Percentiles rank a stretch among this genome's conserved stretches.
phyloP scores from a whole-genome alignment of 1,140 invertebrate genomes.

The Dufourea novaeangliae region DNA sequence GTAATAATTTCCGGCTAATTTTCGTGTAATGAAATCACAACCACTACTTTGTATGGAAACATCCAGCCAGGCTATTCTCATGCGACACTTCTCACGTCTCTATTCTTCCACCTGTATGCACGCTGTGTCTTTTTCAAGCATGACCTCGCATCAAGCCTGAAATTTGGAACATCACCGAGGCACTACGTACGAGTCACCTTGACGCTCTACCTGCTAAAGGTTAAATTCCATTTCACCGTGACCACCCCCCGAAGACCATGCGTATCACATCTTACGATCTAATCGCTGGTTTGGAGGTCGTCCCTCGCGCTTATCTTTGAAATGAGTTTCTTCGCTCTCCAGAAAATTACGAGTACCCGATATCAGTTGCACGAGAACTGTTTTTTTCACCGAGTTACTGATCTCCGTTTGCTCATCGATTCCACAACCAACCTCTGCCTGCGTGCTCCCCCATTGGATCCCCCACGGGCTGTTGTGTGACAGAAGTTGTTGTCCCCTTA shows the following conservation, averaged over 20 bases:
- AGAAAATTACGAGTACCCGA: not conserved
- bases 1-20: no score
- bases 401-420: slow-evolving; percentile 9
- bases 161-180: not conserved
- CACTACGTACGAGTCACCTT: not conserved
- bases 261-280: not conserved
- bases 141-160: not conserved
- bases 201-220: not conserved
- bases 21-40: not conserved
- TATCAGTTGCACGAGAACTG: not conserved
- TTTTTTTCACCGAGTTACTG: not conserved
- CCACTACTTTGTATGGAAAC: not conserved
- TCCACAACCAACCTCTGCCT: not conserved
- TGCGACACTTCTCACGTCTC: not conserved
- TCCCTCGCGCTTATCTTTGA: not conserved
- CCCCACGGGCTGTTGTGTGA: no score
- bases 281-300: slow-evolving; percentile 7
- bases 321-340: not conserved
- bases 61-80: no score
- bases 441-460: no score
- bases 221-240: slow-evolving; percentile 4
- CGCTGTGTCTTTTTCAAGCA: not conserved
- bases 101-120: not conserved
- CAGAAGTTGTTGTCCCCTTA: no score
- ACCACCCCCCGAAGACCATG: not conserved